Evolutionary conservation across 2,797 vertebrate genomes (phyloP).

Genomic region (Poecilia wingei): DNA sequence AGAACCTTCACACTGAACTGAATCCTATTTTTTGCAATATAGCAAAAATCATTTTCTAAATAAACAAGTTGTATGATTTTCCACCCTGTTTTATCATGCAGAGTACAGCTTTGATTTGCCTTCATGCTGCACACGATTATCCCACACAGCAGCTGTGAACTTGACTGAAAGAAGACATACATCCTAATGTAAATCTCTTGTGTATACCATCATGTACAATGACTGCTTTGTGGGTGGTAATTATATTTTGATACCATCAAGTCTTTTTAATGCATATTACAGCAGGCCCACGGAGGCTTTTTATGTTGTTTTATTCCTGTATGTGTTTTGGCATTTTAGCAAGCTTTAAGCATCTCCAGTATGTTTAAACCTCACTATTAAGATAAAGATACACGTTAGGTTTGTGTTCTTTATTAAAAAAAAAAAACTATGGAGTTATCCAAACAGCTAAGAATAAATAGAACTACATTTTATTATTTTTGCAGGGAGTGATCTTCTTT

Average conservation of each 20-base stretch:
- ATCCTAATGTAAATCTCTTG: not conserved
- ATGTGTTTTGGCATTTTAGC: not conserved
- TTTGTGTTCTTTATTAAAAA: not conserved
- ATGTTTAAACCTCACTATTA: not conserved
- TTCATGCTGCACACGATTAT: not conserved
- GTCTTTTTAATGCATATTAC: not conserved
- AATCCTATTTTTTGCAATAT: not conserved
- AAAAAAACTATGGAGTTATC: constrained; percentile 48
- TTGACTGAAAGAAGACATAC: not conserved
- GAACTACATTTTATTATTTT: constrained; percentile 22
- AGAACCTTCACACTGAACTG: not conserved
- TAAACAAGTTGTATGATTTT: not conserved
- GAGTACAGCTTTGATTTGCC: not conserved
- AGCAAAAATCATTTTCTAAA: not conserved
- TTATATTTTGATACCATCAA: not conserved
- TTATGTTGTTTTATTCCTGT: not conserved
- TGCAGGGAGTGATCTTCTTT: constrained; percentile 27
- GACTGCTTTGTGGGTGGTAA: not conserved
- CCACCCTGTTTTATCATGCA: not conserved
- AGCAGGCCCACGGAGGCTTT: not conserved
- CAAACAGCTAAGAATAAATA: constrained; percentile 28
- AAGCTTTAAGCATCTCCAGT: not conserved
- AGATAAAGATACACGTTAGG: not conserved
- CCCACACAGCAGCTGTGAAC: not conserved
- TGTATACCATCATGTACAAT: not conserved